Conservation (phyloP, 2,888 invertebrate genomes). For the Andrena trimmerana region DNA sequence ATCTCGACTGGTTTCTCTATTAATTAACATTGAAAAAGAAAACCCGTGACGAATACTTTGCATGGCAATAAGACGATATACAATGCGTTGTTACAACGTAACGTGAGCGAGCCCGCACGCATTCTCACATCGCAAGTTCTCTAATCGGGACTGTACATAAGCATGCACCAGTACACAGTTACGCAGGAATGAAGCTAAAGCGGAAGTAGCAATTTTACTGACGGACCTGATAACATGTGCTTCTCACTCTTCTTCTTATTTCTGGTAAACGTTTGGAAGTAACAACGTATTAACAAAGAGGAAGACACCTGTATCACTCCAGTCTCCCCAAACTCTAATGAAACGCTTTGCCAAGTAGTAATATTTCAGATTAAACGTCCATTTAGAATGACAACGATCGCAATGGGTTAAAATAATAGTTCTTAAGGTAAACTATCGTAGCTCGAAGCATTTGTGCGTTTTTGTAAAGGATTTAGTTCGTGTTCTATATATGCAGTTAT, state of each 20-base stretch:
- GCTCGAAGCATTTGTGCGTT: slow-evolving; percentile 18
- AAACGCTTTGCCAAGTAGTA: background rate
- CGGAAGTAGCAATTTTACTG: slow-evolving; percentile 80
- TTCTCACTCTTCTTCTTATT: slow-evolving; percentile 34
- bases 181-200: slow-evolving; percentile 75
- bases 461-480: background rate
- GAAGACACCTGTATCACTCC: background rate
- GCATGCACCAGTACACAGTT: slow-evolving; percentile 39
- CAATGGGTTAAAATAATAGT: slow-evolving; percentile 13
- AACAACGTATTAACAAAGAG: background rate
- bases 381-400: slow-evolving; percentile 2
- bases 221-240: slow-evolving; percentile 76
- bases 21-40: too few species aligned
- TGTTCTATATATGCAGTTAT: too few species aligned
- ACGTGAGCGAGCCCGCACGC: background rate
- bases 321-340: background rate
- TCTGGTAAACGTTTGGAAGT: background rate
- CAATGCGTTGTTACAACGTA: background rate
- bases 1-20: too few species aligned
- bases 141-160: slow-evolving; percentile 28
- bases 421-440: slow-evolving; percentile 6
- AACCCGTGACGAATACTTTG: background rate
- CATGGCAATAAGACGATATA: background rate
- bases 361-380: background rate
- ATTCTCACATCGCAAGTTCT: slow-evolving; percentile 23